A percentile compares a stretch with the other conserved stretches of the same genome.
phyloP scores from a whole-genome alignment of 2,113 vertebrate genomes.

The Sorex fumeus region DNA sequence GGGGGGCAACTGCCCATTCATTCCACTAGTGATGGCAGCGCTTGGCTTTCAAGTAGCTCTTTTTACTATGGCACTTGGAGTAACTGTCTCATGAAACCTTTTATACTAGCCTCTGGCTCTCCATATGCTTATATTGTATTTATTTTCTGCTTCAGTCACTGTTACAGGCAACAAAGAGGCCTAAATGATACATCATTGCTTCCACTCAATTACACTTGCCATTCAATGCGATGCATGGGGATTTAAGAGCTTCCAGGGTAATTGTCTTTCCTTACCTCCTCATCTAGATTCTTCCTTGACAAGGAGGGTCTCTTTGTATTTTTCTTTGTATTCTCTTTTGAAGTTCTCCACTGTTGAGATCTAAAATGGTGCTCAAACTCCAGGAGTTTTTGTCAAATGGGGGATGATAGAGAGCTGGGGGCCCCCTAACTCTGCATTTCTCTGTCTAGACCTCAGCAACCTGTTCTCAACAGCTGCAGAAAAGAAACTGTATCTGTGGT shows the following conservation, averaged over 20 bases:
- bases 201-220: background rate
- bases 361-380: background rate
- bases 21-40: background rate
- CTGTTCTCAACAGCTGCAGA: background rate
- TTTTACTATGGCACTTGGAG: background rate
- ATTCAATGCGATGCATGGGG: background rate
- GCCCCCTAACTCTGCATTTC: background rate
- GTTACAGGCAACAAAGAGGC: background rate
- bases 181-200: background rate
- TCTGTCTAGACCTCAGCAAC: background rate
- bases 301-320: background rate
- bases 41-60: background rate
- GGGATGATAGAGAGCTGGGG: background rate
- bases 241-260: slow-evolving; percentile 10
- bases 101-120: background rate
- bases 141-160: slow-evolving; percentile 19
- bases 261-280: background rate
- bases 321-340: background rate
- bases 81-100: background rate
- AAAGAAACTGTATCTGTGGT: background rate
- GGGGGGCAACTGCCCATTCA: background rate
- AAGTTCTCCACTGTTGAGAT: background rate
- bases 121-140: too few species aligned
- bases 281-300: background rate
- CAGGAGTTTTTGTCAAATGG: background rate